Evolutionary conservation across 2,113 vertebrate genomes (phyloP).

Genomic region (Hyperopisus bebe): DNA sequence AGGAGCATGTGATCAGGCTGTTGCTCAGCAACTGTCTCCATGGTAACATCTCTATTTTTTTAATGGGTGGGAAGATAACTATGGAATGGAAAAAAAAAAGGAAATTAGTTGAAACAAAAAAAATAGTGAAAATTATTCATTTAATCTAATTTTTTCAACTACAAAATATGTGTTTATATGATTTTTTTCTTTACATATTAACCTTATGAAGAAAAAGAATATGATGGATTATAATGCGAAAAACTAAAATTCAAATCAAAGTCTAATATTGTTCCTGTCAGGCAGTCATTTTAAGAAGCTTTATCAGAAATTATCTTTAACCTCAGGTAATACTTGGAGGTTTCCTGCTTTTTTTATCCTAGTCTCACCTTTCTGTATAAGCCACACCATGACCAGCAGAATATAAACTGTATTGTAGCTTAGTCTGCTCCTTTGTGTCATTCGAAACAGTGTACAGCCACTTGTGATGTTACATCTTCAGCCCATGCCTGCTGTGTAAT

Average conservation of each 20-base stretch:
- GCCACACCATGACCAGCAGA: background rate
- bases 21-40: constrained; percentile 65
- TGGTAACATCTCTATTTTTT: constrained; percentile 56
- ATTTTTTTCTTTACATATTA: background rate
- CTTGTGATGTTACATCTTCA: background rate
- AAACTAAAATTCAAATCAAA: background rate
- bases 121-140: background rate
- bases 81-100: constrained; percentile 53
- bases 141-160: background rate
- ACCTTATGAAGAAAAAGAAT: background rate
- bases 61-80: constrained; percentile 48
- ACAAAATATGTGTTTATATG: background rate
- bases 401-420: background rate
- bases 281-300: background rate
- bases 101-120: constrained; percentile 46
- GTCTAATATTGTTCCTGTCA: background rate
- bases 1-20: constrained; percentile 68
- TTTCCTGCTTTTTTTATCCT: background rate
- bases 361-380: background rate
- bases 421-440: background rate
- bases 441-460: background rate
- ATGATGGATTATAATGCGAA: background rate
- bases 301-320: background rate
- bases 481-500: background rate
- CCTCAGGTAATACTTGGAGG: background rate